These are phyloP conservation scores for Ostrea edulis DNA, from an alignment of 1,140 invertebrate genomes.

Conservation along the genomic window DNA sequence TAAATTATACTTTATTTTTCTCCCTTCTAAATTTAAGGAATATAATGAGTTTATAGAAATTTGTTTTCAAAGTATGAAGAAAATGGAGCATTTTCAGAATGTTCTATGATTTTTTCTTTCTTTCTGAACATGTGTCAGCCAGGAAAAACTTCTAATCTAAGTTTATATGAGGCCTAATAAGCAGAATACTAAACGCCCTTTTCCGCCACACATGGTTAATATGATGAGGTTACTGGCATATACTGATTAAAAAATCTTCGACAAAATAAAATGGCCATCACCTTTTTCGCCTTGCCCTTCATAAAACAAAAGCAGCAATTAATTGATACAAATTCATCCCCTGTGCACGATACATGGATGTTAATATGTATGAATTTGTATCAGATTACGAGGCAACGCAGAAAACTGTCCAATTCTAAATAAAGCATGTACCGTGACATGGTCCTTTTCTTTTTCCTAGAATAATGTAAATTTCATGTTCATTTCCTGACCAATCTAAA, in stretches of 20 bases:
- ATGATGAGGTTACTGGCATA: not conserved
- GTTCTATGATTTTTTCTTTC: not conserved
- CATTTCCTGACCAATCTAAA: too few relatives aligned
- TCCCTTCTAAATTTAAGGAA: too few relatives aligned
- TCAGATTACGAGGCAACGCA: not conserved
- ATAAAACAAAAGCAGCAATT: conserved; percentile 20
- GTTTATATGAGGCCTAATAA: not conserved
- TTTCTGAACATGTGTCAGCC: not conserved
- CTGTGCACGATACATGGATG: not conserved
- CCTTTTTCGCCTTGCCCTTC: conserved; percentile 39
- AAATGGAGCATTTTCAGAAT: too few relatives aligned
- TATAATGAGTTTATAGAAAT: too few relatives aligned
- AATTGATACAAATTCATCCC: conserved; percentile 17
- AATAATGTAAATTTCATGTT: not conserved
- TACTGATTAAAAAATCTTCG: not conserved
- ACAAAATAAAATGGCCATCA: conserved; percentile 32
- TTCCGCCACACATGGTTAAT: not conserved
- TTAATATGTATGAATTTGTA: conserved; percentile 22
- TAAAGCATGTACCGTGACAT: not conserved
- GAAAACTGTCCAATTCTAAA: not conserved
- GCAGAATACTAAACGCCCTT: not conserved
- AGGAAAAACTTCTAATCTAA: not conserved
- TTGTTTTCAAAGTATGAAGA: too few relatives aligned
- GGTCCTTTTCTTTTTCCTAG: conserved; percentile 13
- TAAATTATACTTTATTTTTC: not conserved